Conservation (phyloP, 2,113 vertebrate genomes). For the Genyomyrus donnyi region DNA sequence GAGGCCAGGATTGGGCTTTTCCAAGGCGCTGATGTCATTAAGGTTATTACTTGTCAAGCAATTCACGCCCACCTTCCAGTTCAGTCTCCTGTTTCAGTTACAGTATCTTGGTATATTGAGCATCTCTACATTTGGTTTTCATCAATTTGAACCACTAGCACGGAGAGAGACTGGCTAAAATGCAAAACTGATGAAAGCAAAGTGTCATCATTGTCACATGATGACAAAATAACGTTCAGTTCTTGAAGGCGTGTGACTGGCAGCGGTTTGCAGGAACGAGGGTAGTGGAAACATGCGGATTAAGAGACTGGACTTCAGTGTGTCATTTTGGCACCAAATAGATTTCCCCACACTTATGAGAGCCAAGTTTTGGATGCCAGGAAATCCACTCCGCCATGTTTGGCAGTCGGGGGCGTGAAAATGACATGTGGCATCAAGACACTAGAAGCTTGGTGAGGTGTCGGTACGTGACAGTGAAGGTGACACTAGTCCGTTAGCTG, state of each 20-base stretch:
- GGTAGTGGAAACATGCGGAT: not conserved
- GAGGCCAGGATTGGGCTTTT: no score
- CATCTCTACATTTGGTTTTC: not conserved
- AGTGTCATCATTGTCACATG: not conserved
- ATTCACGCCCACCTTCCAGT: not conserved
- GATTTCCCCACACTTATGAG: not conserved
- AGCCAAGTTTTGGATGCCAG: not conserved
- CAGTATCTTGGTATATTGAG: not conserved
- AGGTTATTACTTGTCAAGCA: not conserved
- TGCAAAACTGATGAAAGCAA: not conserved
- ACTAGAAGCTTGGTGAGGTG: not conserved
- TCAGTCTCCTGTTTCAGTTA: not conserved
- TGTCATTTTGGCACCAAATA: not conserved
- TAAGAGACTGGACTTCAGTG: slow-evolving; percentile 14
- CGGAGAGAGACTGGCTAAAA: not conserved
- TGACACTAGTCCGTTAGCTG: not conserved
- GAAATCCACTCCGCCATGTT: not conserved
- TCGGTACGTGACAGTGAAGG: not conserved
- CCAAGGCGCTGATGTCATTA: not conserved
- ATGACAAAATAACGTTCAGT: slow-evolving; percentile 3
- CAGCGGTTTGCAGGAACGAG: slow-evolving; percentile 27
- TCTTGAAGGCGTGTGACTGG: slow-evolving; percentile 18
- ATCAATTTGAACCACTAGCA: not conserved
- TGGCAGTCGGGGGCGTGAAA: not conserved
- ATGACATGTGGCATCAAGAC: not conserved